These are phyloP conservation scores for Eupithecia pulchellata DNA, from an alignment of 2,888 invertebrate genomes.

Conservation along the genomic window DNA sequence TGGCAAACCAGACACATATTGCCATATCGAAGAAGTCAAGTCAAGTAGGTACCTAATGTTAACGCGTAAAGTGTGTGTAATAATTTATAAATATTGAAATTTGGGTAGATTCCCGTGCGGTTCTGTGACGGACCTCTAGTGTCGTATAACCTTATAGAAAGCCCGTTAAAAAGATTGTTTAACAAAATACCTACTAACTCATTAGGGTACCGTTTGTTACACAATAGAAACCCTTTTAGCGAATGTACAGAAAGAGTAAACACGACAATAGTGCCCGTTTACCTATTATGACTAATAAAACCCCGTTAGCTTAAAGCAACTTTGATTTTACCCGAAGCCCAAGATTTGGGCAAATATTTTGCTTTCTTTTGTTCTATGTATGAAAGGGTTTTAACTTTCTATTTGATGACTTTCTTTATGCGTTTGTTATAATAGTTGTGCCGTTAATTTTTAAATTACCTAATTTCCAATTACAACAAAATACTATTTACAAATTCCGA, in stretches of 20 bases:
- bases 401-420: conserved; percentile 21
- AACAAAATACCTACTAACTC: not conserved
- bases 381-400: conserved; percentile 19
- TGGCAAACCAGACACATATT: no score
- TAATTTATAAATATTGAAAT: no score
- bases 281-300: conserved; percentile 28
- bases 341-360: conserved; percentile 16
- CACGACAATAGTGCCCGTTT: conserved; percentile 1
- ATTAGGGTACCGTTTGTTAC: not conserved
- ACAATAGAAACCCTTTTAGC: conserved; percentile 29
- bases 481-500: not conserved
- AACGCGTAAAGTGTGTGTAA: no score
- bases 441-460: not conserved
- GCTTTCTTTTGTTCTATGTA: conserved; percentile 10
- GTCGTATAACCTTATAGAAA: not conserved
- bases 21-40: no score
- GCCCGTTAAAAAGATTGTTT: not conserved
- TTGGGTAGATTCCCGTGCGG: no score
- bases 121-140: no score
- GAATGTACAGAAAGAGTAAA: conserved; percentile 19
- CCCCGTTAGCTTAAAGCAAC: conserved; percentile 11
- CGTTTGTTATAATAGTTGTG: not conserved
- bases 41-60: no score
- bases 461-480: not conserved
- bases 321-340: not conserved